Evolutionary conservation across 2,888 invertebrate genomes (phyloP), one percentile per base, ranked within the genome.

Genomic region (Coremacera marginata): DNA sequence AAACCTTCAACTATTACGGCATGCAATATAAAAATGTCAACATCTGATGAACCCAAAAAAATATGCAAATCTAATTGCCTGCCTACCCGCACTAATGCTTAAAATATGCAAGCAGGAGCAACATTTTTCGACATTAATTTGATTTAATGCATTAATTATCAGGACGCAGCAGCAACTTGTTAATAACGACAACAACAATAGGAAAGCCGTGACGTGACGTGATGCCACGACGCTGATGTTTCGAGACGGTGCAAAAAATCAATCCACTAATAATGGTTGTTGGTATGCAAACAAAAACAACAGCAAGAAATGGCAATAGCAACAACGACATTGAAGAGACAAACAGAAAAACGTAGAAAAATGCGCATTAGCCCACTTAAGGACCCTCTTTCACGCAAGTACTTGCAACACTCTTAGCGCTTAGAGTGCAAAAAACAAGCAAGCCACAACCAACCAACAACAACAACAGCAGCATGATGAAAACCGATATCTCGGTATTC

Each of bases 71-170:
- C 52, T 37, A 71, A 55, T 71, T n/a, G 11, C 31, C 9, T 52
- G 14, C 70, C 49, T 19, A 49, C 52, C 67, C 57, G 52, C 51
- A 19, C 62, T 68, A 62, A 71, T 63, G 57, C 31, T 49, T 3
- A 25, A 57, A 70, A 70, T 31, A 68, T 75, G 62, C 67, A 57
- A 70, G 31, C 37, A 55, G 37, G 76, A 77, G 75, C 83, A 86
- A 84, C 85, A 86, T 87, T 86, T 85, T 85, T 84, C 83, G 87
- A 84, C 87, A 87, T 86, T 87, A 87, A 87, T 87, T 85, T 87
- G 86, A 86, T 86, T 87, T 86, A 87, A 86, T 85, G 87, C 86
- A 85, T 87, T 86, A 87, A 86, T 86, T 86, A 86, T 83, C 86
- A 72, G 52, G 25, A 27, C 67, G 67, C 75, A 55, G 67, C 75